phyloP scores from a whole-genome alignment of 2,888 invertebrate species.

The Seira ritae region DNA sequence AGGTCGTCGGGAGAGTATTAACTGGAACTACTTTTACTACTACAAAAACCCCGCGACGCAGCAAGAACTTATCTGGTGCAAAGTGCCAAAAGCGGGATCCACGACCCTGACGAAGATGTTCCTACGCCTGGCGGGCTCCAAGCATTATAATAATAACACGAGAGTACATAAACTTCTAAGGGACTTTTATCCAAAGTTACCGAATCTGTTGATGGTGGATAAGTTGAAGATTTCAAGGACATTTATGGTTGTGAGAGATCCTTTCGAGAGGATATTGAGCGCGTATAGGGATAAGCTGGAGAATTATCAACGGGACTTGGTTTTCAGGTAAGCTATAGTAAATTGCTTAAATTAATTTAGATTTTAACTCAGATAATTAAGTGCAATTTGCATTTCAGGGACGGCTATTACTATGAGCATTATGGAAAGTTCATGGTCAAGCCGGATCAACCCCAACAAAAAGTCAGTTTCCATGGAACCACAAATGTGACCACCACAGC shows the following conservation, averaged over 20 bases:
- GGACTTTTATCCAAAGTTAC: slow-evolving; percentile 65
- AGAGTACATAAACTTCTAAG: slow-evolving; percentile 69
- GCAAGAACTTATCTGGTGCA: slow-evolving; percentile 69
- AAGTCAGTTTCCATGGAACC: background rate
- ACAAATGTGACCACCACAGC: background rate
- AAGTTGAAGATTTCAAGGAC: slow-evolving; percentile 58
- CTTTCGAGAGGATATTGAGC: slow-evolving; percentile 70
- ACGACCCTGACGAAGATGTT: slow-evolving; percentile 71
- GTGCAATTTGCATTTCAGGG: slow-evolving; percentile 45
- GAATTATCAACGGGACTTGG: slow-evolving; percentile 65
- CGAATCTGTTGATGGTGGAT: slow-evolving; percentile 51
- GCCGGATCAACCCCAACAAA: background rate
- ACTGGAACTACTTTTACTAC: slow-evolving; percentile 69
- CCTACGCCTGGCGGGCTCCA: slow-evolving; percentile 66
- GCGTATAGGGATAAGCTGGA: slow-evolving; percentile 71
- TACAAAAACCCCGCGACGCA: slow-evolving; percentile 62
- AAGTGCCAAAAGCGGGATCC: slow-evolving; percentile 71
- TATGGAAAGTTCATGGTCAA: slow-evolving; percentile 69
- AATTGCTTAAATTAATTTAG: background rate
- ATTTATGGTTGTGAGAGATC: slow-evolving; percentile 70
- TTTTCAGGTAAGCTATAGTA: slow-evolving; percentile 58
- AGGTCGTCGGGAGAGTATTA: slow-evolving; percentile 53
- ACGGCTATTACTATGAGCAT: slow-evolving; percentile 71
- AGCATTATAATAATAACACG: slow-evolving; percentile 55
- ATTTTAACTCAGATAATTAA: slow-evolving; percentile 13